A percentile compares a stretch with the other conserved stretches of the same genome.
Conservation (phyloP, 2,113 vertebrate genomes). For the Gymnarchus niloticus region DNA sequence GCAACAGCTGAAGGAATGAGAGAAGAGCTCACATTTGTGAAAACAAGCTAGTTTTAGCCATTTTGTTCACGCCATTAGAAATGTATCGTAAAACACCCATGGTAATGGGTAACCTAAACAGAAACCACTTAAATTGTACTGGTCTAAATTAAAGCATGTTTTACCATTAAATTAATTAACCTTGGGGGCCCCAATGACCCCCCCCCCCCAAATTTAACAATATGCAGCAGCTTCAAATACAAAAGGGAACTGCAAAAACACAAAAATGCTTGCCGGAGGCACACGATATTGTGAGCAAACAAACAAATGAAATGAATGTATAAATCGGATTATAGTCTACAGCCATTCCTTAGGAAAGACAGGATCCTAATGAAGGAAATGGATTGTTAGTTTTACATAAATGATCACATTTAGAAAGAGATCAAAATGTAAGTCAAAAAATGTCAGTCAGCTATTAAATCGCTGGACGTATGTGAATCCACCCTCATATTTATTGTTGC, state of each 20-base stretch:
- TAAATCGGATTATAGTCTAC: neutral
- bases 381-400: neutral
- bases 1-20: neutral
- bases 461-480: neutral
- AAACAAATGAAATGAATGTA: neutral
- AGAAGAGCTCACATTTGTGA: neutral
- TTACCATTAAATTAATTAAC: neutral
- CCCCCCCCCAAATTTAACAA: neutral
- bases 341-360: neutral
- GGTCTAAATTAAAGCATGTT: neutral
- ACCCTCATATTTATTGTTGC: neutral
- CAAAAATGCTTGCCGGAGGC: neutral
- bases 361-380: neutral
- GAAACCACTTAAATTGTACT: neutral
- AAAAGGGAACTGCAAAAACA: neutral
- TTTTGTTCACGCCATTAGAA: neutral
- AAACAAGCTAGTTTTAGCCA: neutral
- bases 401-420: neutral
- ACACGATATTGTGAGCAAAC: neutral
- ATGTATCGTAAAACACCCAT: neutral
- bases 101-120: neutral
- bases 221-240: neutral
- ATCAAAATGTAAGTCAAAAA: neutral
- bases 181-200: neutral
- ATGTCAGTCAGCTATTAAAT: neutral